Evolutionary conservation across 2,113 vertebrate species (phyloP).

Genomic region (Barnardius zonarius): DNA sequence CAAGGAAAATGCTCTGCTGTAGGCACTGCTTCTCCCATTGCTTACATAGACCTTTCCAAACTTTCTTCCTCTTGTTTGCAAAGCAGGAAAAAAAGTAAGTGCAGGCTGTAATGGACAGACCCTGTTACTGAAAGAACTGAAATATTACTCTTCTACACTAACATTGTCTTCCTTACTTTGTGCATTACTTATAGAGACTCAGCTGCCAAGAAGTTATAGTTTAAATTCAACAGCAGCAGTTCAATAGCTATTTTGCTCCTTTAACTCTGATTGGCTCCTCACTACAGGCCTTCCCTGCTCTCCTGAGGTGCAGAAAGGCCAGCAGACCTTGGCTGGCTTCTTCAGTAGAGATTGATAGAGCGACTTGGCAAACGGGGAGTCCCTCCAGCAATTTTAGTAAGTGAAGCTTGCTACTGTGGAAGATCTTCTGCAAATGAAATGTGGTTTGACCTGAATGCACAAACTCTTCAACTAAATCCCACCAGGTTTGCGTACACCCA

Average conservation of each 20-base stretch:
- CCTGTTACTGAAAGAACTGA: neutral
- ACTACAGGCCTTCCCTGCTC: neutral
- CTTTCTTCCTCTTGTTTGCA: neutral
- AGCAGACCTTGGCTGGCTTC: neutral
- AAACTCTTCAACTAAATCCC: neutral
- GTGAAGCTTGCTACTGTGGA: neutral
- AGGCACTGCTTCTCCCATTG: neutral
- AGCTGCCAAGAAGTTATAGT: neutral
- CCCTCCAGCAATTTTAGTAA: neutral
- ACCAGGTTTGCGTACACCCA: neutral
- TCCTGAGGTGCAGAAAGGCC: neutral
- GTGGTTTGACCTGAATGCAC: neutral
- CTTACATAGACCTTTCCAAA: neutral
- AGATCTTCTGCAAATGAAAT: neutral
- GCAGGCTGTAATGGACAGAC: neutral
- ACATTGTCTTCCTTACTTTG: neutral
- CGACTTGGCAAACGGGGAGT: rapidly evolving
- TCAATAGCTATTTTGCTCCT: neutral
- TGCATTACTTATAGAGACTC: neutral
- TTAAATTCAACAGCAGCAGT: neutral
- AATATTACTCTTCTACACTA: neutral
- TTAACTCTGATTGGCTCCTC: neutral
- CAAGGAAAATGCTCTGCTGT: neutral
- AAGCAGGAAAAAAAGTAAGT: neutral
- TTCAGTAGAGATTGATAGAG: neutral